A percentile compares a stretch with the other conserved stretches of the same genome.
Conservation (phyloP, 2,888 invertebrate genomes). For the Willowsia nigromaculata region DNA sequence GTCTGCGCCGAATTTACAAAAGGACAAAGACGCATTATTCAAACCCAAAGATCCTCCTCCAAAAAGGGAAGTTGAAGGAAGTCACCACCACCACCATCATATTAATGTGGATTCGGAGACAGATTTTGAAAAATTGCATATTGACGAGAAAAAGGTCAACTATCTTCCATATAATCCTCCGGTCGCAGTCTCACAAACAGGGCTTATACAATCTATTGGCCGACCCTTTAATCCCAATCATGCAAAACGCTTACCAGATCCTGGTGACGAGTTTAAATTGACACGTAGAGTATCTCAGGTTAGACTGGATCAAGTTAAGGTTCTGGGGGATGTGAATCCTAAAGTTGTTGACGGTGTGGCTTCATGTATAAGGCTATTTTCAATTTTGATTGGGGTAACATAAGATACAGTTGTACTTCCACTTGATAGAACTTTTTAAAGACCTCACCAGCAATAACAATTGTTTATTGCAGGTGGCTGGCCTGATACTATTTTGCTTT, state of each 20-base stretch:
- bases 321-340: constrained; percentile 19
- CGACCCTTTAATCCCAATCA: constrained; percentile 44
- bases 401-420: too few species aligned
- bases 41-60: neutral
- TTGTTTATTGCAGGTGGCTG: constrained; percentile 2
- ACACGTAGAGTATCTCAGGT: constrained; percentile 47
- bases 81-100: constrained; percentile 33
- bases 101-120: constrained; percentile 35
- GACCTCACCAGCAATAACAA: too few species aligned
- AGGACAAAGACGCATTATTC: too few species aligned
- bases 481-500: constrained; percentile 24
- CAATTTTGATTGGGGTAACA: constrained; percentile 41
- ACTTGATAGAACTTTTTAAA: neutral
- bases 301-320: constrained; percentile 8
- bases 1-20: too few species aligned
- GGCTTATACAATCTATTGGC: constrained; percentile 54
- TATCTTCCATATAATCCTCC: constrained; percentile 43
- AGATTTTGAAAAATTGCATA: constrained; percentile 19
- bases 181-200: constrained; percentile 34
- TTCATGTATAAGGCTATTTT: neutral
- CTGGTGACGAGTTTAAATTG: constrained; percentile 48
- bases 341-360: constrained; percentile 3
- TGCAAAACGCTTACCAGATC: constrained; percentile 29
- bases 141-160: constrained; percentile 46
- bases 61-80: neutral